Conservation (phyloP, 1,140 invertebrate genomes). For the Zaprionus africanus region DNA sequence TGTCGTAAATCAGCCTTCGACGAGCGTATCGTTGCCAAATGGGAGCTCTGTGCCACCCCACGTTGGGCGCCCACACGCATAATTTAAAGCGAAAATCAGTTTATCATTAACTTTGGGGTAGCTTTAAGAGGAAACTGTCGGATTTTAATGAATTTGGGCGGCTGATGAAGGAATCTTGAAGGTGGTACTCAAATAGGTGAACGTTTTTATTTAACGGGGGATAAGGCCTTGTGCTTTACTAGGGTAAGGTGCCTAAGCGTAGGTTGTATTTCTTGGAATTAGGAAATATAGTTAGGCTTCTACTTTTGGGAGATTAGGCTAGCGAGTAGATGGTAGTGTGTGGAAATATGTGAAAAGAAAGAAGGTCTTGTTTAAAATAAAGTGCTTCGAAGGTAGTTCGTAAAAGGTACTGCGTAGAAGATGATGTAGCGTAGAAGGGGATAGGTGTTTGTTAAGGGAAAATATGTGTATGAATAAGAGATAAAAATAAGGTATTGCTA, state of each 20-base stretch:
- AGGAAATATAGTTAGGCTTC: too few species aligned
- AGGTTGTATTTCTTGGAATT: too few species aligned
- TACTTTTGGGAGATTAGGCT: background rate
- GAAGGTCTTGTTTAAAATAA: background rate
- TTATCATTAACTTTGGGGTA: background rate
- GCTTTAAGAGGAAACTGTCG: background rate
- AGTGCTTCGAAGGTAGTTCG: background rate
- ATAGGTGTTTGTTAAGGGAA: too few species aligned
- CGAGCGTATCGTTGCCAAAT: constrained; percentile 18
- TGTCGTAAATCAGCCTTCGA: constrained; percentile 59
- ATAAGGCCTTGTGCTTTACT: too few species aligned
- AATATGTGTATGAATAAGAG: too few species aligned
- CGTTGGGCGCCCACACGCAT: background rate
- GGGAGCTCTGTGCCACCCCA: background rate
- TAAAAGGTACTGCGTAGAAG: background rate
- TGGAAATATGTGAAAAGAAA: background rate
- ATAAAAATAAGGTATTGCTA: too few species aligned
- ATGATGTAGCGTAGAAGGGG: too few species aligned
- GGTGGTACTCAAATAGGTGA: background rate
- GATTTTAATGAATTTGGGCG: background rate
- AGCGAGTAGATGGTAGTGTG: background rate
- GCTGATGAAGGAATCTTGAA: background rate
- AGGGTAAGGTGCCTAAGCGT: too few species aligned
- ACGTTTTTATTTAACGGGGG: too few species aligned
- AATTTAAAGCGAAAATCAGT: background rate